These are phyloP conservation scores for Bradypodion pumilum DNA, from an alignment of 2,797 vertebrate species.

Conservation along the genomic window DNA sequence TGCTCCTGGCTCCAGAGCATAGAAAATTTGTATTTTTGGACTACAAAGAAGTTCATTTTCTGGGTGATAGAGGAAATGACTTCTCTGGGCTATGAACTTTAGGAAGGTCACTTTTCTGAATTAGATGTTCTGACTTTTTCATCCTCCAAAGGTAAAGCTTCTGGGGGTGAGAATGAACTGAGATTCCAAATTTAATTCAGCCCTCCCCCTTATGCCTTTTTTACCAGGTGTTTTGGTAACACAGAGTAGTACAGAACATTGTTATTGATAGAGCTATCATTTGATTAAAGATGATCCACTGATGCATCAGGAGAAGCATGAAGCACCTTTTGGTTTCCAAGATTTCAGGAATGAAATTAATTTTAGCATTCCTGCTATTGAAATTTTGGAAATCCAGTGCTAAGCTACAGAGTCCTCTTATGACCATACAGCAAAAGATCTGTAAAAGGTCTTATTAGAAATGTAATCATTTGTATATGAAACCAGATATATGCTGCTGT, in stretches of 20 bases:
- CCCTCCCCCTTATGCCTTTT: neutral
- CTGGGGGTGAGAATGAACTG: neutral
- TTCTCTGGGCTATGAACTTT: too few species aligned
- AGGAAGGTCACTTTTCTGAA: too few species aligned
- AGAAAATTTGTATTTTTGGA: too few species aligned
- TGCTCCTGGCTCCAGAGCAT: too few species aligned
- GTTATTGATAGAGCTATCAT: neutral
- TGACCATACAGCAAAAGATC: neutral
- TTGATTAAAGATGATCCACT: neutral
- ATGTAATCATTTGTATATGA: neutral
- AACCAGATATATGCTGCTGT: neutral
- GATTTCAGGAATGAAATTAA: neutral
- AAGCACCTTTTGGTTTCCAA: neutral
- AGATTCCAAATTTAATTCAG: neutral
- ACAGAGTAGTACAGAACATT: neutral
- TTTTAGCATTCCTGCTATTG: neutral
- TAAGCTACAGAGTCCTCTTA: neutral
- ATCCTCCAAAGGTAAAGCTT: neutral
- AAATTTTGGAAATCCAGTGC: neutral
- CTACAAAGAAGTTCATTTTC: too few species aligned
- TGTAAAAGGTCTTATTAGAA: neutral
- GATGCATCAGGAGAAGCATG: neutral
- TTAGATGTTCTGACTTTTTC: neutral
- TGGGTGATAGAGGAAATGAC: too few species aligned
- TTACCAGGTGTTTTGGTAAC: neutral